A percentile compares a stretch with the other conserved stretches of the same genome.
These are phyloP conservation scores for Manis pentadactyla DNA, from an alignment of 2,797 vertebrate genomes.

Conservation along the genomic window DNA sequence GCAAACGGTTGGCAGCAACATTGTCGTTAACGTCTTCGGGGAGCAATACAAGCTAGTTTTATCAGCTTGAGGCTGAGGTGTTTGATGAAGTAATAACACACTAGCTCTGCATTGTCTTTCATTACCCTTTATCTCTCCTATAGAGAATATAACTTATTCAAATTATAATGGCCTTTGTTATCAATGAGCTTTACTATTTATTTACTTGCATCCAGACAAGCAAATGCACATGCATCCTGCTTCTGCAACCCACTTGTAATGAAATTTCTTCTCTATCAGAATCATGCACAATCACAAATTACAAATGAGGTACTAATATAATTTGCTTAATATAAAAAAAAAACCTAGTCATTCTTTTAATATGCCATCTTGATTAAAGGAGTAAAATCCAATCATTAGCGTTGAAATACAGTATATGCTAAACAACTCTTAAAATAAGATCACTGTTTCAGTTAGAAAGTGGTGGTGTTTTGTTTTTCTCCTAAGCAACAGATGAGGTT, in stretches of 20 bases:
- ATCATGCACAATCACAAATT: constrained; percentile 87
- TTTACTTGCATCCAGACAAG: constrained; percentile 87
- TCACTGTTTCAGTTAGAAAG: constrained; percentile 69
- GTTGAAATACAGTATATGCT: constrained; percentile 73
- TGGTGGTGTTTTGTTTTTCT: constrained; percentile 24
- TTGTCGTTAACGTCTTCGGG: constrained; percentile 84
- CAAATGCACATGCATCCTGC: constrained; percentile 83
- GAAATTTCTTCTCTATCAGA: constrained; percentile 87
- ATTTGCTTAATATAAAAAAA: constrained; percentile 83
- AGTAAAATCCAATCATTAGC: constrained; percentile 83
- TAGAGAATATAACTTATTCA: constrained; percentile 90
- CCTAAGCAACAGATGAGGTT: constrained; percentile 56
- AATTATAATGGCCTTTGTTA: constrained; percentile 90
- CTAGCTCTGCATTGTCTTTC: constrained; percentile 89
- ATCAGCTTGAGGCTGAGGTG: constrained; percentile 87
- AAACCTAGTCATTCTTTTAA: constrained; percentile 61
- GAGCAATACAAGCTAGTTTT: constrained; percentile 84
- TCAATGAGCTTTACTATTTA: constrained; percentile 89
- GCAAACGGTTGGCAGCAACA: constrained; percentile 84
- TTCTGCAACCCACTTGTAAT: constrained; percentile 85
- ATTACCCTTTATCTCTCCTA: constrained; percentile 90
- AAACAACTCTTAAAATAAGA: constrained; percentile 81
- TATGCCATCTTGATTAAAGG: constrained; percentile 80
- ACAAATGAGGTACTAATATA: constrained; percentile 85
- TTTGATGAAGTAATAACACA: constrained; percentile 91